Evolutionary conservation across 2,888 invertebrate genomes (phyloP), one percentile per base, ranked within the genome.

Genomic region (Pseudanteris insignis): DNA sequence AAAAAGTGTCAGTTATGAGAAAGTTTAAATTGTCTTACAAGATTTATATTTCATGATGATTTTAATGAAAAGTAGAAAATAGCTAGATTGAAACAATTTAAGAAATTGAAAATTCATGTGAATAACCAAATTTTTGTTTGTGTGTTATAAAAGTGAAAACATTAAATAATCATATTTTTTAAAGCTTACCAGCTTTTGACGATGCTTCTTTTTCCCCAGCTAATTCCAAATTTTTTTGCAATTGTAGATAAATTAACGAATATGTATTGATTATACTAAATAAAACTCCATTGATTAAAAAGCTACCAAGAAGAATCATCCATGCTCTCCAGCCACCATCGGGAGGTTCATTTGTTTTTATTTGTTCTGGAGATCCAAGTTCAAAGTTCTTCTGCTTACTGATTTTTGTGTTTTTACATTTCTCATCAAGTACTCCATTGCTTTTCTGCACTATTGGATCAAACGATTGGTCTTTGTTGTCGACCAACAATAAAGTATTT

Each of bases 221-320:
- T n/a, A 81, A 81, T 54, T 82, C 77, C 55, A 93, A 82, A 69
- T 86, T 85, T 38, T 85, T 83, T 69, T 85, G 84, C 32, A 94
- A 84, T 64, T 88, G 86, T 4, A 85, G 83, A 76, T 90, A 91
- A 64, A 94, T 84, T 15, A 93, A 87, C 67, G 94, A 90, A 76
- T 90, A 94, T 0, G 91, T 90, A 82, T 96, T 96, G 73, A 96
- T 93, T 32, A 93, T 87, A 34, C 95, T 93, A 80, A 95, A 94
- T 41, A 96, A 83, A 40, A 94, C 88, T 3, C 95, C 95, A 80
- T 96, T 95, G 72, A 91, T 91, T 54, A 93, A 83, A 79, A 95
- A 93, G 54, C 94, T 92, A 30, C 89, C 92, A 29, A 92, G 70
- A 85, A 94, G 86, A 9, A 95, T 89, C 58, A 89, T 81, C 87